phyloP scores from a whole-genome alignment of 1,140 invertebrate genomes.

The Stegodyphus dumicola region DNA sequence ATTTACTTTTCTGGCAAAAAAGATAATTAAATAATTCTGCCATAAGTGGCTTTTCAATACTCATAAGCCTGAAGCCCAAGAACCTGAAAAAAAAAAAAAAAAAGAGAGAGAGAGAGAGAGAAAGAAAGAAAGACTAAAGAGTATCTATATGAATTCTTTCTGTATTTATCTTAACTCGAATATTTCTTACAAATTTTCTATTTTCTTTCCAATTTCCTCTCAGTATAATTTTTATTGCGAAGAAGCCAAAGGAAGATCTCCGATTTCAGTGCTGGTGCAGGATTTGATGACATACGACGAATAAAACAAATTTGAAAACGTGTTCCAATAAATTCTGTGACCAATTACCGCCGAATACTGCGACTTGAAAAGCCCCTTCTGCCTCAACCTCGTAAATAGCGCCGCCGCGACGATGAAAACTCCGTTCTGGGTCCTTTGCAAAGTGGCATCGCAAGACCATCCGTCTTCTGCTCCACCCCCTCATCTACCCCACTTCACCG shows the following conservation, averaged over 20 bases:
- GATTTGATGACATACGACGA: not conserved
- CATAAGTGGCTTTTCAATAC: too few species aligned
- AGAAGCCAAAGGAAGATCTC: not conserved
- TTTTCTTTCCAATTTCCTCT: not conserved
- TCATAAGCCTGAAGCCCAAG: too few species aligned
- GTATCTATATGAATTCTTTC: too few species aligned
- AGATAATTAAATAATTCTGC: too few species aligned
- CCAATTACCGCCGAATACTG: not conserved
- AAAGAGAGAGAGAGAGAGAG: too few species aligned
- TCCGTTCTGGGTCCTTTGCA: slow-evolving; percentile 26
- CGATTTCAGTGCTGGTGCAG: not conserved
- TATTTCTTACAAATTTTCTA: too few species aligned
- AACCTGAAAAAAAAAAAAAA: too few species aligned
- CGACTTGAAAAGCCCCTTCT: not conserved
- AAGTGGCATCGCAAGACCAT: slow-evolving; percentile 20
- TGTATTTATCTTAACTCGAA: too few species aligned
- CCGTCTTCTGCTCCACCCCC: slow-evolving; percentile 15
- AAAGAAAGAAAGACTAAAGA: too few species aligned
- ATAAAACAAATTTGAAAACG: not conserved
- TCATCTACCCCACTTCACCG: not conserved
- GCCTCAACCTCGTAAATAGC: not conserved
- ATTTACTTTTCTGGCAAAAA: too few species aligned
- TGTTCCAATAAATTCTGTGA: not conserved
- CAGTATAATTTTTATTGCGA: not conserved
- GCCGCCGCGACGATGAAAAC: not conserved